Evolutionary conservation across 2,113 vertebrate genomes (phyloP), one percentile per base, ranked within the genome.

Genomic region (Ictalurus punctatus): DNA sequence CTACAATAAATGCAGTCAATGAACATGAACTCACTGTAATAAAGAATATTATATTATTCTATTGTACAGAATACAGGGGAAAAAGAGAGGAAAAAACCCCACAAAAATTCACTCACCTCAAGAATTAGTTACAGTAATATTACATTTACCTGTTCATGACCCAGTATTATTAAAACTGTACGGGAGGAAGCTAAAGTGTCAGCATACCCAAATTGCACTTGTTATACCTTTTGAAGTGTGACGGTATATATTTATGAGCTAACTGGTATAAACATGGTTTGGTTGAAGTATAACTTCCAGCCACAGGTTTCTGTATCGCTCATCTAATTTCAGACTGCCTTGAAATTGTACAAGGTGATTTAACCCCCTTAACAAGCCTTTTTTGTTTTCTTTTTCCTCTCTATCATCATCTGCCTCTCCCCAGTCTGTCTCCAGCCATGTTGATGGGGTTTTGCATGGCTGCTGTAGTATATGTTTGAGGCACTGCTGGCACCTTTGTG

Each of bases 401-500:
- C 58, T 58, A 48, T 88, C 86, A 83, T 90, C 87, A 78, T 87
- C 67, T 83, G 73, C 40, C 78, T 58, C 30, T 61, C 58, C 17
- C 78, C 78, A 73, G 74, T 73, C 63, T 61, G 54, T 86, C 84
- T 85, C 8, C 52, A 37, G 16, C 44, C 27, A 37, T 76, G 84
- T 58, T 90, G 21, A 34, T 25, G 69, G 76, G 73, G 21, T 74
- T 87, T 86, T 76, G 23, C 82, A 37, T n/a, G 37, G 40, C 25
- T 30, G 78, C 58, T 59, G 8, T n/a, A 48, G 40, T 76, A 4
- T 79, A 40, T 59, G 2, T 78, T 44, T 87, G 84, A 69, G 63
- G 83, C 83, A 87, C 81, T 86, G 80, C 59, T 74, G 83, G 89
- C 71, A 63, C 52, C 63, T 87, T 48, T 83, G 13, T 76, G 85